These are phyloP conservation scores for Ctenosaura bakeri DNA, from an alignment of 2,797 vertebrate species.

Conservation along the genomic window DNA sequence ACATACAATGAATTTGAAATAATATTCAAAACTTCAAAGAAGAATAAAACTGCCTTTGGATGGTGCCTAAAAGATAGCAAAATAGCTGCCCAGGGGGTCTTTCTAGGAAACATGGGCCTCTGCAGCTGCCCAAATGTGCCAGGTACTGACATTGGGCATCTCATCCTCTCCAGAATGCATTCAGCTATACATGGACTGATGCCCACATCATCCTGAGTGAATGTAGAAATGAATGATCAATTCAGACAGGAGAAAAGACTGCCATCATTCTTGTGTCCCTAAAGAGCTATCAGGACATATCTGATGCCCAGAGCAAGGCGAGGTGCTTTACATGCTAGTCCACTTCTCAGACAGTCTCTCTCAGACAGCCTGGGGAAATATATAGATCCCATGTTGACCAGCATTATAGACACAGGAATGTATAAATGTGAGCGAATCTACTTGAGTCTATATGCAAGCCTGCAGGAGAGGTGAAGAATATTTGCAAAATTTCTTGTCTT, in stretches of 20 bases:
- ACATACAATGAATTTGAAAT: slow-evolving; percentile 2
- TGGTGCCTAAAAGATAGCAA: not conserved
- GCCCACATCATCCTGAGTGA: not conserved
- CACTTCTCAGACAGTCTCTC: not conserved
- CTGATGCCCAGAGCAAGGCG: not conserved
- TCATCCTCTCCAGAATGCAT: not conserved
- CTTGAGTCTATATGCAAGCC: not conserved
- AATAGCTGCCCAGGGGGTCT: not conserved
- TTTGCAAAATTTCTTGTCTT: too few species aligned
- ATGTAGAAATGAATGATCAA: not conserved
- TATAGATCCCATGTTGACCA: not conserved
- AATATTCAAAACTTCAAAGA: not conserved
- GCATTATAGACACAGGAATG: not conserved
- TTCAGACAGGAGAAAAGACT: not conserved
- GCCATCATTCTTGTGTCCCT: not conserved
- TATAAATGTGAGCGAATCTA: not conserved
- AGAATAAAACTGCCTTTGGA: not conserved
- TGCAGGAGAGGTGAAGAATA: too few species aligned
- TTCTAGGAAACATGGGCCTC: not conserved
- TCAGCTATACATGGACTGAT: not conserved
- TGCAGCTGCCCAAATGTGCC: not conserved
- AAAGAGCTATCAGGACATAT: slow-evolving; percentile 9
- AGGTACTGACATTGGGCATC: not conserved
- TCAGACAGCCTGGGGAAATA: not conserved
- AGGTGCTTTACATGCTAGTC: not conserved